Base-by-base conservation (phyloP, 2,888 invertebrate species). In the Drosophila differens region DNA sequence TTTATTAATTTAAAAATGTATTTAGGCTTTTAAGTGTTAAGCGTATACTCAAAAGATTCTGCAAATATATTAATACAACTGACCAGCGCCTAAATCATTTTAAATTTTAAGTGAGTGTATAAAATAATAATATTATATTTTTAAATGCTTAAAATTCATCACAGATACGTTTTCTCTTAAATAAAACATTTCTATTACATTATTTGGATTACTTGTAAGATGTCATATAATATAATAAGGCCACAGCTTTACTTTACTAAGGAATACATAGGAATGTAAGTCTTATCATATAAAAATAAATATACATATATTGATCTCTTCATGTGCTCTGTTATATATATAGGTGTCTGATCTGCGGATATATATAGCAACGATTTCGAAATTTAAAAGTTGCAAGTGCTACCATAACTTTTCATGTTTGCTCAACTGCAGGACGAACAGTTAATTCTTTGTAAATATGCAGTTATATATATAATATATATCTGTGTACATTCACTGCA, bases 401-500 rank as follows among this genome's bases (percentile, higher is more conserved):
- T 19, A 37, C 33, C 30, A 19, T 12, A 59, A 76, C 66, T 70
- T 69, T 53, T 12, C 32, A 53, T 37, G 49, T 67, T 71, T 70
- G 53, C 49, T 19, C n/a, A 67, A 32, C 49, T 63, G 52, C 61
- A 57, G 22, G 22, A 30, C 32, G 16, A 41, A 12, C 39, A 63
- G 33, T 70, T 28, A 55, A 58, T 39, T 70, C 41, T 55, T 30
- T 64, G 51, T 69, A 74, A 63, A 77, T 75, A 66, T 39, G 37
- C 51, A 71, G 51, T 53, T 35, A 35, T 39, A 16, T 52, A 9
- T 6, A 49, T 55, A 54, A 37, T 64, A 47, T 74, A 25, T 25
- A 47, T 47, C 25, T 47, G 14, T 2, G 7, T 16, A 9, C 4
- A 47, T 14, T 9, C 7, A 16, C 7, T 22, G 47, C 47, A 22